phyloP scores from a whole-genome alignment of 2,888 invertebrate genomes.

The Siphlonurus alternatus region DNA sequence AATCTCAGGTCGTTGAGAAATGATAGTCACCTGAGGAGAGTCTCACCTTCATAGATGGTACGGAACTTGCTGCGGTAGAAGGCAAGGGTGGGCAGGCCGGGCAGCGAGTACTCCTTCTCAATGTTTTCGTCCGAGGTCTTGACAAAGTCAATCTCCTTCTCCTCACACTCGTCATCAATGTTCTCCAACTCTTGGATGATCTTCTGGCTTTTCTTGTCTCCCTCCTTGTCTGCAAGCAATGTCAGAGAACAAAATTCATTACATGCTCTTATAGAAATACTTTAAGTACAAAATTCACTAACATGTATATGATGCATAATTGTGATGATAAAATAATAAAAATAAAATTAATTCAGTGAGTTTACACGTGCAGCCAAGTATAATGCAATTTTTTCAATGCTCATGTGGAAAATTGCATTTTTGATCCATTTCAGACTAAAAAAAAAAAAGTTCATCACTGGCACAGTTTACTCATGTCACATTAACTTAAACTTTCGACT shows the following conservation, averaged over 20 bases:
- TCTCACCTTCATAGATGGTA: conserved; percentile 58
- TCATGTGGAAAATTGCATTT: too few relatives aligned
- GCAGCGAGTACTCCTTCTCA: conserved; percentile 72
- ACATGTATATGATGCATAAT: neutral
- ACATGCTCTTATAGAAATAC: neutral
- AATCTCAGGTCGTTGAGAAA: too few relatives aligned
- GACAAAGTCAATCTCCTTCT: conserved; percentile 78
- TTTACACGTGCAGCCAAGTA: too few relatives aligned
- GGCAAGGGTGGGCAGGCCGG: conserved; percentile 62
- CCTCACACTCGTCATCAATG: conserved; percentile 85
- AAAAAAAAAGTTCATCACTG: too few relatives aligned
- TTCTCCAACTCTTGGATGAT: conserved; percentile 79
- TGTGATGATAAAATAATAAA: conserved; percentile 15
- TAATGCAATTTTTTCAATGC: too few relatives aligned
- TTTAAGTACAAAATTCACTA: conserved; percentile 6
- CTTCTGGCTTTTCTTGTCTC: conserved; percentile 75
- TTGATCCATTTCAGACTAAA: too few relatives aligned
- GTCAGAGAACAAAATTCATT: neutral
- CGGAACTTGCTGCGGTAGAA: conserved; percentile 80
- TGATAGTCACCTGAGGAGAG: too few relatives aligned
- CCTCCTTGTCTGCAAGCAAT: conserved; percentile 54
- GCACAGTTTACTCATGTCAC: too few relatives aligned
- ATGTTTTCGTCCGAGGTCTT: conserved; percentile 81
- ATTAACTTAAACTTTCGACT: too few relatives aligned
- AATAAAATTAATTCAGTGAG: too few relatives aligned